Evolutionary conservation across 1,140 invertebrate species (phyloP), one percentile per base, ranked within the genome.

Genomic region (Hermetia illucens): DNA sequence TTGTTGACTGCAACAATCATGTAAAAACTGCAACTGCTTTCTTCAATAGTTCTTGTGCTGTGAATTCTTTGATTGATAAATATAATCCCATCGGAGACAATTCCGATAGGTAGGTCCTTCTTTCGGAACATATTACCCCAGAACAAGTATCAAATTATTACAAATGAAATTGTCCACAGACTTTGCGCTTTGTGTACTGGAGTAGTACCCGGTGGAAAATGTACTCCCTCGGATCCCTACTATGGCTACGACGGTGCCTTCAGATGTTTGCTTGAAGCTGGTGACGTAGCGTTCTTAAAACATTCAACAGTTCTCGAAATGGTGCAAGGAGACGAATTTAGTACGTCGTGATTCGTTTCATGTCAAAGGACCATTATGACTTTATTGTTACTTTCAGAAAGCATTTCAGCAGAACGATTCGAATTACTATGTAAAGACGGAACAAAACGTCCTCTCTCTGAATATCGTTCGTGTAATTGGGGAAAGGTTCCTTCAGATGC

Each of bases 1-100:
- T 90, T 24, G 75, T 84, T 20, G 86, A 91, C 55, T 98, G 93
- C 52, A 97, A 98, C 50, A 95, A 96, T 64, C 84, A 95, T 55
- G 86, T 97, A 0, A 93, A 96, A 62, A 85, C 87, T 3, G 82
- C 89, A 0, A 83, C 84, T 8, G 74, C 80, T 42, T 96, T 77
- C 55, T 97, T 97, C 58, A 81, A 83, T 4, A 71, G 75, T 34
- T 92, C 90, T 34, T 98, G 93, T 66, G 87, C 92, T 15, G 84
- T 91, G 0, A 93, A 94, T 59, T 86, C 89, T 2, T 62, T 97
- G 10, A 75, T 80, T 21, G 81, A 92, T 52, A 84, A 88, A 61
- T 90, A 93, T 53, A 98, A 97, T 71, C 91, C 91, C 19, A 82
- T 93, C 52, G 91, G 88, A 68, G 75, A 77, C 48, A 77, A 77